Percentiles rank a stretch among this genome's conserved stretches.
Conservation (phyloP, 2,113 vertebrate species). For the Petroica traversi region DNA sequence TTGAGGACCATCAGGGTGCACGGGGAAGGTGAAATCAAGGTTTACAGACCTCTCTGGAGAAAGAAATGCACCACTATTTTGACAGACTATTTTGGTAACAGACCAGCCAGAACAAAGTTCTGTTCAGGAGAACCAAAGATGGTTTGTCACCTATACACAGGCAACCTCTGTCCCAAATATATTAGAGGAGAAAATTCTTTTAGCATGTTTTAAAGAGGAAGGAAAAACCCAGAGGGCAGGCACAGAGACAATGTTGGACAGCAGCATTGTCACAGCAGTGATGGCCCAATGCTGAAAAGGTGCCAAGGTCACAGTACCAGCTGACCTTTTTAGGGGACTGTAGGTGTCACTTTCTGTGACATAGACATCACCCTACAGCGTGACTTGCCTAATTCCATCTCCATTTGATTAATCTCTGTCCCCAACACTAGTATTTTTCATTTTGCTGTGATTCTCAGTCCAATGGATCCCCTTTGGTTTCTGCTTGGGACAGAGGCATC, state of each 20-base stretch:
- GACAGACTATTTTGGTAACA: not conserved
- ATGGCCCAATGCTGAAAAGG: not conserved
- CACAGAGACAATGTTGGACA: not conserved
- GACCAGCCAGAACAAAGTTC: not conserved
- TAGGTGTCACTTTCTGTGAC: not conserved
- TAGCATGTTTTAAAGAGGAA: not conserved
- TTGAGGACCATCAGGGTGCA: accelerated
- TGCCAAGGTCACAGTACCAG: not conserved
- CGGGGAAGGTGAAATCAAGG: not conserved
- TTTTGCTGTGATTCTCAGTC: not conserved
- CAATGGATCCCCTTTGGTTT: accelerated
- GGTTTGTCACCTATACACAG: not conserved
- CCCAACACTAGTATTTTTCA: not conserved
- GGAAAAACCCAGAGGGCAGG: not conserved
- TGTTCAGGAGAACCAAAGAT: not conserved
- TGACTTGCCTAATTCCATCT: not conserved
- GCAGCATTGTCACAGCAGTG: not conserved
- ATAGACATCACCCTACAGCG: not conserved
- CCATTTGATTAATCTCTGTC: too few species aligned
- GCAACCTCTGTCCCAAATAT: not conserved
- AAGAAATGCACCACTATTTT: too few species aligned
- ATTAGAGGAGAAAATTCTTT: not conserved
- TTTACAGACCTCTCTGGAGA: not conserved
- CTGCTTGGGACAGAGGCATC: accelerated
- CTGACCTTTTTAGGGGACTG: not conserved